phyloP scores from a whole-genome alignment of 2,797 vertebrate species.

The Hypotaenidia okinawae region DNA sequence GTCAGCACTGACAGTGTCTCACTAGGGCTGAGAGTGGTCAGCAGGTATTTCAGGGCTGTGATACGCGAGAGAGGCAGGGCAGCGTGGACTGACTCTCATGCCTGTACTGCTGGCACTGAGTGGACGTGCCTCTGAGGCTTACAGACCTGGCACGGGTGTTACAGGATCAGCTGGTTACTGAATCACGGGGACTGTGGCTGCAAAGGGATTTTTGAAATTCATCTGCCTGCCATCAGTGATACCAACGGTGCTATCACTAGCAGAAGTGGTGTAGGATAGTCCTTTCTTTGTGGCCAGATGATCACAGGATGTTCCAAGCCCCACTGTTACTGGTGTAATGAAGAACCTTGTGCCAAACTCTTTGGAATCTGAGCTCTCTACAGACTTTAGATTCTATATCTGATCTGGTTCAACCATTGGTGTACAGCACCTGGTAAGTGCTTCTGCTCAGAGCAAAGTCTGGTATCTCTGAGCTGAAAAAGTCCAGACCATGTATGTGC shows the following conservation, averaged over 20 bases:
- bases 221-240: background rate
- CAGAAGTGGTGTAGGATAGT: background rate
- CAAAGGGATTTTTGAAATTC: background rate
- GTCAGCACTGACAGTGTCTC: background rate
- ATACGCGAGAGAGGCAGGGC: background rate
- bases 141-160: background rate
- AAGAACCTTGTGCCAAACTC: background rate
- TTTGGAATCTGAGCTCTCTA: background rate
- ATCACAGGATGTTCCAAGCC: background rate
- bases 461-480: background rate
- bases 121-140: background rate
- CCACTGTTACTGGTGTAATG: background rate
- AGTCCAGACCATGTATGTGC: background rate
- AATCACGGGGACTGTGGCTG: background rate
- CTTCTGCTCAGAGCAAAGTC: background rate
- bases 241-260: background rate
- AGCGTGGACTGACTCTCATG: fast-evolving
- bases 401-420: background rate
- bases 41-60: conserved; percentile 37
- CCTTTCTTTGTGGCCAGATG: background rate
- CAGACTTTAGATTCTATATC: background rate
- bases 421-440: background rate
- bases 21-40: background rate
- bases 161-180: background rate
- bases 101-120: background rate